These are phyloP conservation scores for Lamproptera curius DNA, from an alignment of 2,888 invertebrate species.

Conservation along the genomic window DNA sequence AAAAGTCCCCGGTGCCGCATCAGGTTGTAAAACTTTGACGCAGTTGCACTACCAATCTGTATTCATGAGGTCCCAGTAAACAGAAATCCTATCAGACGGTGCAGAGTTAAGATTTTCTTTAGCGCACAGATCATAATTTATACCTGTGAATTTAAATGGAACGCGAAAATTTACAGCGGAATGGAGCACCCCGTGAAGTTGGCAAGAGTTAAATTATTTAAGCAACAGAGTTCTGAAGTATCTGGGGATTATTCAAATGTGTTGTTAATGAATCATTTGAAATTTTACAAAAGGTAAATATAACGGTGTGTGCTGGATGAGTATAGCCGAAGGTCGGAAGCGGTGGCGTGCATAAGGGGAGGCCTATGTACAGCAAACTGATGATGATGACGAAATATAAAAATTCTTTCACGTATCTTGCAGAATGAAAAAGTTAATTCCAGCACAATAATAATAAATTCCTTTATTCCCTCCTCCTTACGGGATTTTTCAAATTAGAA, in stretches of 20 bases:
- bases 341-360: too few relatives aligned
- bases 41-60: slow-evolving; percentile 13
- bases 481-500: too few relatives aligned
- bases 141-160: neutral
- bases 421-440: too few relatives aligned
- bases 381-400: too few relatives aligned
- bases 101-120: neutral
- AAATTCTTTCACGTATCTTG: too few relatives aligned
- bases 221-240: neutral
- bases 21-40: neutral
- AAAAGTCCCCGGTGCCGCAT: slow-evolving; percentile 1
- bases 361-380: too few relatives aligned
- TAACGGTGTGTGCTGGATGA: too few relatives aligned
- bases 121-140: neutral
- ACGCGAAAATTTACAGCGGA: neutral
- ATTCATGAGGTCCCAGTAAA: slow-evolving; percentile 15
- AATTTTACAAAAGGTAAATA: too few relatives aligned
- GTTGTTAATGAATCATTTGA: neutral
- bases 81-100: slow-evolving; percentile 10
- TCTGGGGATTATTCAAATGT: neutral
- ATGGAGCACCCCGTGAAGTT: neutral
- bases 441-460: too few relatives aligned
- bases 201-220: neutral
- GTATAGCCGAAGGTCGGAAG: too few relatives aligned
- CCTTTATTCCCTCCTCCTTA: too few relatives aligned